These are phyloP conservation scores for Stratiomys singularior DNA, from an alignment of 2,888 invertebrate genomes.

Conservation along the genomic window DNA sequence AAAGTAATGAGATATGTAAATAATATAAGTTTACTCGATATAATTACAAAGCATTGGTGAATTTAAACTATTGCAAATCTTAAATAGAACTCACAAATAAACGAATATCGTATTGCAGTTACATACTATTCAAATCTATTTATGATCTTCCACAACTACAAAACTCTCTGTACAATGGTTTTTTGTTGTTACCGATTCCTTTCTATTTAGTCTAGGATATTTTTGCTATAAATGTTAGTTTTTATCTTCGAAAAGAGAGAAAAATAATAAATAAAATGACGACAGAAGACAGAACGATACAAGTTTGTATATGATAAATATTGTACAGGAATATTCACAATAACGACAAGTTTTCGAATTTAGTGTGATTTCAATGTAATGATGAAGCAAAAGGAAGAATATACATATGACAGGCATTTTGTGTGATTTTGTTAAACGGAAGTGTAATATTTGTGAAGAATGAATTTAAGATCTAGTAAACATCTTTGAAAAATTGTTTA, in stretches of 20 bases:
- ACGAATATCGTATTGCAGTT: not conserved
- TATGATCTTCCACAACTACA: not conserved
- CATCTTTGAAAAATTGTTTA: not conserved
- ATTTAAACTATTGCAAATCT: not conserved
- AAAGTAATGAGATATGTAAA: not conserved
- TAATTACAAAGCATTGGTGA: not conserved
- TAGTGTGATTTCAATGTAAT: not conserved
- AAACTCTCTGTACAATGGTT: slow-evolving; percentile 16
- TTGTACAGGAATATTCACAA: not conserved
- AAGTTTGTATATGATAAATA: not conserved
- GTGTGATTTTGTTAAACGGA: slow-evolving; percentile 16
- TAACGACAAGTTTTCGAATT: not conserved
- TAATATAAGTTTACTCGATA: not conserved
- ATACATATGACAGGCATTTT: not conserved
- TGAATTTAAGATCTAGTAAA: not conserved
- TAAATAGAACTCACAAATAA: not conserved
- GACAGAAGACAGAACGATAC: not conserved
- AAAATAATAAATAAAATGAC: not conserved
- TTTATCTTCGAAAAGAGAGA: not conserved
- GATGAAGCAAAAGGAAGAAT: not conserved
- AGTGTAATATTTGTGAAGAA: not conserved
- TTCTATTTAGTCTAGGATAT: slow-evolving; percentile 6
- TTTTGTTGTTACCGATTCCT: not conserved
- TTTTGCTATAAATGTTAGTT: slow-evolving; percentile 15
- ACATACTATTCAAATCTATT: slow-evolving; percentile 8